Evolutionary conservation across 2,797 vertebrate species (phyloP).

Genomic region (Trachops cirrhosus): DNA sequence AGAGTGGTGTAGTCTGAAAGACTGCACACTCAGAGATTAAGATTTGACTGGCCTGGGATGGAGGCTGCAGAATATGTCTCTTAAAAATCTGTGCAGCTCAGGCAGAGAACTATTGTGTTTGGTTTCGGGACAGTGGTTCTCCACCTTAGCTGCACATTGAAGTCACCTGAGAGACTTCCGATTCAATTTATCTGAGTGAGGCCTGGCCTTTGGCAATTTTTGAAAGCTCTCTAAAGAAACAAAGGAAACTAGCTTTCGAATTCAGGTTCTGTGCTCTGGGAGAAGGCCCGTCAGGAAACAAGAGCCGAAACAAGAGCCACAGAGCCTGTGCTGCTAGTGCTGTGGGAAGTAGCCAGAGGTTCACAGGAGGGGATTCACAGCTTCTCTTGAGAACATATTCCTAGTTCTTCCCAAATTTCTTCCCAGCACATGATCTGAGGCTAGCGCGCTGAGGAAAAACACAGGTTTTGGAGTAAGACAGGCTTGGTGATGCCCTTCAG

Average conservation of each 20-base stretch:
- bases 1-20: not conserved
- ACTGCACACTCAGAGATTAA: not conserved
- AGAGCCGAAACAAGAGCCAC: not conserved
- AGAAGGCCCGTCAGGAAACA: not conserved
- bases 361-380: not conserved
- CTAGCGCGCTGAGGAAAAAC: not conserved
- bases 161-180: not conserved
- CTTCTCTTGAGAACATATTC: not conserved
- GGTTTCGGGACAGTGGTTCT: not conserved
- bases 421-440: not conserved
- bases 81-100: not conserved
- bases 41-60: not conserved
- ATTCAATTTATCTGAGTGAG: not conserved
- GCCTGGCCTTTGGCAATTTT: not conserved
- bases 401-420: not conserved
- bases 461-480: not conserved
- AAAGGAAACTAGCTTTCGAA: not conserved
- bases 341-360: not conserved
- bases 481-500: not conserved
- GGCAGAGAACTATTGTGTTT: not conserved
- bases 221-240: not conserved
- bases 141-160: not conserved
- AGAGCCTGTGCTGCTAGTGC: fast-evolving
- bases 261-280: not conserved
- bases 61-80: not conserved